These are phyloP conservation scores for Hemistola chrysoprasaria DNA, from an alignment of 2,888 invertebrate species.

Conservation along the genomic window DNA sequence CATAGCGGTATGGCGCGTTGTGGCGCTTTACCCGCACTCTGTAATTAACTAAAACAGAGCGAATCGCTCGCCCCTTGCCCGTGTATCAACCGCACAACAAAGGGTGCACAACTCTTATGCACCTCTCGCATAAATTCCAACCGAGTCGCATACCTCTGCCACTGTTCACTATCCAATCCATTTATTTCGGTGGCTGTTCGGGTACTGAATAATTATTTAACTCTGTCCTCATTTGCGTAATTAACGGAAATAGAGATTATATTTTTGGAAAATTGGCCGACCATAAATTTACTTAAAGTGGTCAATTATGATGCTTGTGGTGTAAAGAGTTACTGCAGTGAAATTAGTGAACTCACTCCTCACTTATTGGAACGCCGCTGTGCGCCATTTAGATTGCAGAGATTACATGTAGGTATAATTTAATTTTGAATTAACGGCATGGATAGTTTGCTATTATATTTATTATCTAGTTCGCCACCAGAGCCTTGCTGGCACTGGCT, in stretches of 20 bases:
- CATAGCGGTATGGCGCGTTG: conserved; percentile 32
- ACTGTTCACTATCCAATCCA: neutral
- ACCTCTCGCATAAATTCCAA: conserved; percentile 47
- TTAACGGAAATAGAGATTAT: neutral
- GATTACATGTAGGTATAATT: neutral
- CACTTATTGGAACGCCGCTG: neutral
- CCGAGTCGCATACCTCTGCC: conserved; percentile 17
- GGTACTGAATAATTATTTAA: too few species aligned
- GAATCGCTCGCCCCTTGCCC: conserved; percentile 41
- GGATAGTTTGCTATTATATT: too few species aligned
- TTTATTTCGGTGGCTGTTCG: neutral
- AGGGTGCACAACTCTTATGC: conserved; percentile 54
- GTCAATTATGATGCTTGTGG: neutral
- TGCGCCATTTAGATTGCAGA: neutral
- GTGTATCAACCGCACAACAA: conserved; percentile 52
- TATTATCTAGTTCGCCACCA: too few species aligned
- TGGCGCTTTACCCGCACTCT: conserved; percentile 61
- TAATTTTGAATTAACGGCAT: too few species aligned
- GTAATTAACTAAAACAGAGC: conserved; percentile 77
- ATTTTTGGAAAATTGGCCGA: neutral
- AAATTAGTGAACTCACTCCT: too few species aligned
- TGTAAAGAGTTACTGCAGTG: too few species aligned
- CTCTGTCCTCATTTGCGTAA: neutral
- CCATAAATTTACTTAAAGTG: neutral
- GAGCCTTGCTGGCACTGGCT: too few species aligned